A percentile compares a stretch with the other conserved stretches of the same genome.
Evolutionary conservation across 2,113 vertebrate genomes (phyloP).

Genomic region (Platanista minor): DNA sequence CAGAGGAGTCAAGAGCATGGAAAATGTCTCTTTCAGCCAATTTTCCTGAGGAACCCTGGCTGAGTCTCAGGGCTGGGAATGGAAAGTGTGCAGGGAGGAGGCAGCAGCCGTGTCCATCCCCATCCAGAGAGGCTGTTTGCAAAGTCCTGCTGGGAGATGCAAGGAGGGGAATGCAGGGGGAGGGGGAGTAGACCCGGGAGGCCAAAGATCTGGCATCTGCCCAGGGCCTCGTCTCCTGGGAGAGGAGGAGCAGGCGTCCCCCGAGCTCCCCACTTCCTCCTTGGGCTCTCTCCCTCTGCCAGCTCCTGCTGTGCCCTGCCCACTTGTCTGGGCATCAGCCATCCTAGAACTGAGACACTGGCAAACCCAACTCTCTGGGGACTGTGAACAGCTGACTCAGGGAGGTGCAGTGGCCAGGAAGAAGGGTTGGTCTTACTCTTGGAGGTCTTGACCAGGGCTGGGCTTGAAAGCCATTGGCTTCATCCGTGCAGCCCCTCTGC

Average conservation of each 20-base stretch:
- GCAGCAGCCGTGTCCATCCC: conserved; percentile 23
- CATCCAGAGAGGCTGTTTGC: conserved; percentile 54
- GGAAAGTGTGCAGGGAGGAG: conserved; percentile 72
- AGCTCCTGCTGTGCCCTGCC: background rate
- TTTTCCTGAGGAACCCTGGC: conserved; percentile 68
- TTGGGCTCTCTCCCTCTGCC: background rate
- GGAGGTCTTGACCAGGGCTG: background rate
- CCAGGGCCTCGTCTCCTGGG: conserved; percentile 29
- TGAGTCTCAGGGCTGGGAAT: conserved; percentile 65
- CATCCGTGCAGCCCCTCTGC: background rate
- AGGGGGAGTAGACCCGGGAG: background rate
- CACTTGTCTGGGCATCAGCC: conserved; percentile 22
- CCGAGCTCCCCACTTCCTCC: conserved; percentile 22
- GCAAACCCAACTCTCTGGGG: background rate
- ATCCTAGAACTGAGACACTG: background rate
- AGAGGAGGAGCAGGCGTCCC: conserved; percentile 32
- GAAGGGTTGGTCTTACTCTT: background rate
- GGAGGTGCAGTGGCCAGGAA: background rate
- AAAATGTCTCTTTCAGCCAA: conserved; percentile 74
- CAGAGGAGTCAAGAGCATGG: conserved; percentile 63
- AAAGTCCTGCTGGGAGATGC: conserved; percentile 39
- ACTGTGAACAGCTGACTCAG: background rate
- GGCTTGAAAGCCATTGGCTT: background rate
- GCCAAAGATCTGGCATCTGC: conserved; percentile 2
- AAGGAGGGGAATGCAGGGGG: background rate